Percentiles rank a stretch among this genome's conserved stretches.
phyloP scores from a whole-genome alignment of 1,140 invertebrate genomes.

The Aphelinus atriplicis region DNA sequence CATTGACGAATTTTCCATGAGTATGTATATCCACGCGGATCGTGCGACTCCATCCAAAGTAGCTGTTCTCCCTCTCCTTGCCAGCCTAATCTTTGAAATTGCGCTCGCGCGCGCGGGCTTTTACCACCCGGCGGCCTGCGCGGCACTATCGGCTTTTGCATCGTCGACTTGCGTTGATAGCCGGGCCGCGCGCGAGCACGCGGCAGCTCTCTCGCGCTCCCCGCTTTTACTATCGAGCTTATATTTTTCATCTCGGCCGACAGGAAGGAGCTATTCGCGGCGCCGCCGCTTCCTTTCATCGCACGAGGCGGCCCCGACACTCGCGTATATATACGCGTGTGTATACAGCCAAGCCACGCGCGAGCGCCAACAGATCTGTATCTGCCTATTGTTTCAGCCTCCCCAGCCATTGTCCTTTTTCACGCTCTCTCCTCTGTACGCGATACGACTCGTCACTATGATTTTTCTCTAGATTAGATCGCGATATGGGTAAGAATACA shows the following conservation, averaged over 20 bases:
- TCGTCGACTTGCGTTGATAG: neutral
- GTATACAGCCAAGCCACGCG: too few species aligned
- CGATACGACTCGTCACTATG: too few species aligned
- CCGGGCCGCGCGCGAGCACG: too few species aligned
- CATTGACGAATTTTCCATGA: neutral
- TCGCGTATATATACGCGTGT: too few species aligned
- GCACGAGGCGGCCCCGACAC: too few species aligned
- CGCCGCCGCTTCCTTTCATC: too few species aligned
- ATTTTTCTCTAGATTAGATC: too few species aligned
- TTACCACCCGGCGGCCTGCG: neutral
- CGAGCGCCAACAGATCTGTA: too few species aligned
- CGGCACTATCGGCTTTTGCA: neutral
- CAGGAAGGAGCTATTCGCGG: neutral
- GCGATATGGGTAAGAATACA: too few species aligned
- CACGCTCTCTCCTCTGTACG: neutral
- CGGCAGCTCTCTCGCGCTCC: neutral
- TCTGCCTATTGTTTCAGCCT: neutral
- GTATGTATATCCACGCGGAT: neutral
- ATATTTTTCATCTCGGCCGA: neutral
- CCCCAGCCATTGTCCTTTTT: neutral
- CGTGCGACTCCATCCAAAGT: neutral
- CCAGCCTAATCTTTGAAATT: neutral
- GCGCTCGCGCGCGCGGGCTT: neutral
- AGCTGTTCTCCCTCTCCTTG: too few species aligned
- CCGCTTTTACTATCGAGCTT: neutral